Evolutionary conservation across 2,797 vertebrate genomes (phyloP).

Genomic region (Urophycis tenuis): DNA sequence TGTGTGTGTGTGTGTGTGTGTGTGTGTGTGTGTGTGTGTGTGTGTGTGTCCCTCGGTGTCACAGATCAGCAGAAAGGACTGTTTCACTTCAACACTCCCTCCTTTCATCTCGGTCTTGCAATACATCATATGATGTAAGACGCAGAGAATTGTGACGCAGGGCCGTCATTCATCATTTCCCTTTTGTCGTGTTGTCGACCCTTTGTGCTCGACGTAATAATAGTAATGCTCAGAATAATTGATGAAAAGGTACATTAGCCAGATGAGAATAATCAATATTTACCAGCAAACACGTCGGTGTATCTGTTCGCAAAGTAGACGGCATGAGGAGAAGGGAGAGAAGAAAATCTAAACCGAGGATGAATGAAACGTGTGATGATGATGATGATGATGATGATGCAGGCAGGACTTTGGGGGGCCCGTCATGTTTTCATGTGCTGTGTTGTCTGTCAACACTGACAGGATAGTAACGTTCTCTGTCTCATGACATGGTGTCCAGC

Average conservation of each 20-base stretch:
- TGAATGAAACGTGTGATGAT: not conserved
- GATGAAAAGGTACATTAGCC: too few relatives aligned
- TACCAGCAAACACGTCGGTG: not conserved
- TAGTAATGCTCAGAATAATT: too few relatives aligned
- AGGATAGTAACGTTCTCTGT: not conserved
- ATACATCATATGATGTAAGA: constrained; percentile 5
- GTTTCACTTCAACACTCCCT: not conserved
- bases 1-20: constrained; percentile 7
- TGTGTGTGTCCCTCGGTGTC: constrained; percentile 33
- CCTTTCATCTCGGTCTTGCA: not conserved
- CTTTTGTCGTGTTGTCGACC: not conserved
- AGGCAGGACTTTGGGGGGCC: not conserved
- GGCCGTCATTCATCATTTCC: not conserved
- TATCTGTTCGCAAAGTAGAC: not conserved
- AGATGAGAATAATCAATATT: not conserved
- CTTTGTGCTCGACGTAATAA: not conserved
- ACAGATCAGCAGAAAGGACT: constrained; percentile 38
- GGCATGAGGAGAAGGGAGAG: not conserved
- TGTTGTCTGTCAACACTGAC: not conserved
- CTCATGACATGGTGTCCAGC: not conserved
- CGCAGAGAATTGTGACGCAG: not conserved
- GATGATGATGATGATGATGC: too few relatives aligned
- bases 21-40: constrained; percentile 7
- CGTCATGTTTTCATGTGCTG: too few relatives aligned
- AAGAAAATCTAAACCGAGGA: not conserved